Evolutionary conservation across 2,888 invertebrate genomes (phyloP).

Genomic region (Leucophenga montana): DNA sequence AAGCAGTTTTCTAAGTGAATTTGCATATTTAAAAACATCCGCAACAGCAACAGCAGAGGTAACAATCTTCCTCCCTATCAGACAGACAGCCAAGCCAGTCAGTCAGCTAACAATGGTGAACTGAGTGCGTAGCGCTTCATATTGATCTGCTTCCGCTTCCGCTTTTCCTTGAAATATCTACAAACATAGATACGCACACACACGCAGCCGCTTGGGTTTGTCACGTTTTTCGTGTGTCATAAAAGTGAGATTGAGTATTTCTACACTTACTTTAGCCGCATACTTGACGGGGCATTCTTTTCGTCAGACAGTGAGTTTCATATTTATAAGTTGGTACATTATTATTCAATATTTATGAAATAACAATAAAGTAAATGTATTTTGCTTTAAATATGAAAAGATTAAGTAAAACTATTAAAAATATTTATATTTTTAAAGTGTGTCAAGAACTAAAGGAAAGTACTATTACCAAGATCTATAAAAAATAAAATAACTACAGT

Average conservation of each 20-base stretch:
- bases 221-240: slow-evolving; percentile 48
- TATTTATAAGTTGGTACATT: no score
- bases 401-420: no score
- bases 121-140: no score
- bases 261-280: neutral
- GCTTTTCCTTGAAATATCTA: slow-evolving; percentile 12
- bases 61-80: neutral
- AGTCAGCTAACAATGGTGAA: neutral
- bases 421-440: no score
- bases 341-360: no score
- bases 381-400: no score
- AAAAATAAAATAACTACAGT: no score
- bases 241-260: slow-evolving; percentile 61
- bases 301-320: neutral
- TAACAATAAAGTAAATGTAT: no score
- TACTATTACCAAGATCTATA: no score
- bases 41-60: neutral
- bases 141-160: no score
- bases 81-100: no score
- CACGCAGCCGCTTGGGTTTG: neutral
- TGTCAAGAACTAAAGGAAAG: no score
- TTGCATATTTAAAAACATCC: slow-evolving; percentile 58
- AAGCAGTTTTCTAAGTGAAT: slow-evolving; percentile 50
- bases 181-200: neutral
- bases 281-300: neutral